Evolutionary conservation across 2,888 invertebrate species (phyloP).

Genomic region (Sinotaia quadrata): DNA sequence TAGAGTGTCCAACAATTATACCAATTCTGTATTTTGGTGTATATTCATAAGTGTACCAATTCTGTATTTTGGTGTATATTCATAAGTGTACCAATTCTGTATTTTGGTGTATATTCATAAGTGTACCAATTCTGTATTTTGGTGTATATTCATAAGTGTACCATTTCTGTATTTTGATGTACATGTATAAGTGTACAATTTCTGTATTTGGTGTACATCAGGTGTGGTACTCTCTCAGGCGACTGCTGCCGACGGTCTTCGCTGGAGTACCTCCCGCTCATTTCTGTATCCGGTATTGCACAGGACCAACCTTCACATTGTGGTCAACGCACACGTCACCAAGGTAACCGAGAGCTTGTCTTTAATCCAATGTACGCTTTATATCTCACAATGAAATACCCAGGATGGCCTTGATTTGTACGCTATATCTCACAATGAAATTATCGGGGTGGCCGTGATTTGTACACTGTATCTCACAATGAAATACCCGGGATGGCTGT

Average conservation of each 20-base stretch:
- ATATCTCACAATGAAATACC: not conserved
- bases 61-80: too few relatives aligned
- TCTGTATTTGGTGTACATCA: too few relatives aligned
- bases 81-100: too few relatives aligned
- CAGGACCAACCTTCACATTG: conserved; percentile 55
- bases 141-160: too few relatives aligned
- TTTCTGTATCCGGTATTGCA: conserved; percentile 60
- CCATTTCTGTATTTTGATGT: not conserved
- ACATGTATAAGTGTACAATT: not conserved
- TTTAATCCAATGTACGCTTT: not conserved
- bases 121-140: too few relatives aligned
- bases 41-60: too few relatives aligned
- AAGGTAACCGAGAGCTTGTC: conserved; percentile 36
- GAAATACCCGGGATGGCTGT: too few relatives aligned
- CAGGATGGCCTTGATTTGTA: too few relatives aligned
- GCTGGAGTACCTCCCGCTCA: conserved; percentile 66
- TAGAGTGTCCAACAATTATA: too few relatives aligned
- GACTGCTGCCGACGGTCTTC: conserved; percentile 59
- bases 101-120: too few relatives aligned
- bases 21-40: too few relatives aligned
- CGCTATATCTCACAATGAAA: not conserved
- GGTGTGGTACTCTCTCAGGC: conserved; percentile 49
- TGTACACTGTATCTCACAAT: not conserved
- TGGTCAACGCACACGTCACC: conserved; percentile 47
- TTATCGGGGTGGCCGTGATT: not conserved